phyloP scores from a whole-genome alignment of 2,888 invertebrate genomes.

The Caenorhabditis sp. region DNA sequence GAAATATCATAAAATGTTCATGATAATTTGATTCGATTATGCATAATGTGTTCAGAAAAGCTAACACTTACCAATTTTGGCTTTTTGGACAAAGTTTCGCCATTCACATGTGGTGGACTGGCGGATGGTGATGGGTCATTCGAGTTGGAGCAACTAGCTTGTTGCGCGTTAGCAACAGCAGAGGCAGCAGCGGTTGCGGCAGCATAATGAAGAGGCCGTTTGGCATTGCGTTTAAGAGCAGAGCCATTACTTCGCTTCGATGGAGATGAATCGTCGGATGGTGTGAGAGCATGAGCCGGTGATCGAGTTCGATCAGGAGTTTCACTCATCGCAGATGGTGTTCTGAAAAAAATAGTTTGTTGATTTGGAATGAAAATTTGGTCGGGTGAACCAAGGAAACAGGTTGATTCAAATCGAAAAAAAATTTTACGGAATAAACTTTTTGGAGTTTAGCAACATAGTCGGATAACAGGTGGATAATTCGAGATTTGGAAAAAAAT shows the following conservation, averaged over 20 bases:
- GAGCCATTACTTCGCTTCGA: slow-evolving; percentile 15
- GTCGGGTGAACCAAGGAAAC: no score
- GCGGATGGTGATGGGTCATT: slow-evolving; percentile 26
- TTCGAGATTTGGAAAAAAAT: no score
- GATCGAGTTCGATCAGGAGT: slow-evolving; percentile 34
- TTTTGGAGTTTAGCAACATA: no score
- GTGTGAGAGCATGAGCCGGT: slow-evolving; percentile 7
- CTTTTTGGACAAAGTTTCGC: neutral
- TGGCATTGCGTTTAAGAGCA: slow-evolving; percentile 11
- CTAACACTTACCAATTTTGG: slow-evolving; percentile 1
- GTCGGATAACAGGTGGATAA: no score
- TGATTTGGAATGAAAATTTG: no score
- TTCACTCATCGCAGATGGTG: slow-evolving; percentile 43
- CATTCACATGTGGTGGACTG: slow-evolving; percentile 13
- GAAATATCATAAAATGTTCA: neutral
- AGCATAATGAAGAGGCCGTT: slow-evolving; percentile 20
- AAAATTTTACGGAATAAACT: no score
- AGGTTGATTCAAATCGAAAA: no score
- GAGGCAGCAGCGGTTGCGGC: neutral
- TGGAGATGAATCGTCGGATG: neutral
- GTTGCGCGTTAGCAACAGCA: neutral
- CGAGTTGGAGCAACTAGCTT: slow-evolving; percentile 9
- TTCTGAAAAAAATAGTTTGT: no score
- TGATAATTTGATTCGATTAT: neutral
- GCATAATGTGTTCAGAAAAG: neutral